Conservation (phyloP, 2,113 vertebrate genomes). For the Bujurquina vittata region DNA sequence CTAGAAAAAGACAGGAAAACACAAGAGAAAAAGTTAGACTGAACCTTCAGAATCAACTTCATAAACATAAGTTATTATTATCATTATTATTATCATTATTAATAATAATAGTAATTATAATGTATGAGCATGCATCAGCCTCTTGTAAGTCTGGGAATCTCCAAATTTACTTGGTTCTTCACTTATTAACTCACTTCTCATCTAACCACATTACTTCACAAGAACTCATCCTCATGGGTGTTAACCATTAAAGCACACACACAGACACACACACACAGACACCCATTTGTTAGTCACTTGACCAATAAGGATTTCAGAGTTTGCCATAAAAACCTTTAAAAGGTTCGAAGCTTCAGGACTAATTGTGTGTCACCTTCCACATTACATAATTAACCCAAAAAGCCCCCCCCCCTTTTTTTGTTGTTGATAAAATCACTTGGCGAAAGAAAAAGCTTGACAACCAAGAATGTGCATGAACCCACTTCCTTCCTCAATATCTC, state of each 20-base stretch:
- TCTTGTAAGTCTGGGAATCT: neutral
- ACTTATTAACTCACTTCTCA: neutral
- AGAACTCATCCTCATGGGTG: constrained; percentile 1
- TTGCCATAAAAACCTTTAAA: constrained; percentile 45
- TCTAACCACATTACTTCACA: neutral
- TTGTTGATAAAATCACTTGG: constrained; percentile 30
- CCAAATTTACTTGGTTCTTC: neutral
- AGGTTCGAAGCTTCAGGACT: constrained; percentile 31
- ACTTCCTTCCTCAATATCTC: constrained; percentile 19
- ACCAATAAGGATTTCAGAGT: constrained; percentile 31
- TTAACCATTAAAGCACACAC: constrained; percentile 30
- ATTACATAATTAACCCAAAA: constrained; percentile 36
- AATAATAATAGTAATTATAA: no score
- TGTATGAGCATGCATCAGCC: neutral
- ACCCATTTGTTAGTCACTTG: constrained; percentile 43
- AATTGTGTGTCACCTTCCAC: constrained; percentile 63
- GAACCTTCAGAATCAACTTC: neutral
- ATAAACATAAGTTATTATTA: neutral
- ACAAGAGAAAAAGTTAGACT: neutral
- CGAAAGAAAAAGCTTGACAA: constrained; percentile 37
- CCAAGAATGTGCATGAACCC: constrained; percentile 23
- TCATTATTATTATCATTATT: neutral
- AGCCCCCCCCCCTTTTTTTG: constrained; percentile 13
- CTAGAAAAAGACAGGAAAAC: constrained; percentile 56
- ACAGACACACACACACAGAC: no score